Evolutionary conservation across 2,888 invertebrate species (phyloP), one percentile per base, ranked within the genome.

Genomic region (Drosophila mayaguana): DNA sequence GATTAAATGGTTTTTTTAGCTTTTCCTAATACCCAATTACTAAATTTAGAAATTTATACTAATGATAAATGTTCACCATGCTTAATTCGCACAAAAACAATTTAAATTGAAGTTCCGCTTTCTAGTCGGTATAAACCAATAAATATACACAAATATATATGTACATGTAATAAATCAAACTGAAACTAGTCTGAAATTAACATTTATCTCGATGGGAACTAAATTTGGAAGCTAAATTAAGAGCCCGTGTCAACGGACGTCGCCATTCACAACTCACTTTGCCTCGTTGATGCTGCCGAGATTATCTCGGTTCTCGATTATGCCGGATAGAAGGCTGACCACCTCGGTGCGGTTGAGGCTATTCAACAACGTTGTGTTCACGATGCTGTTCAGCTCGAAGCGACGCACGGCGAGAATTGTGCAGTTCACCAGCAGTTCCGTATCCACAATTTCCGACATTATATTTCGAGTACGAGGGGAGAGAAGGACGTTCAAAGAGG

Each of bases 371-470:
- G 91, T 89, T 32, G 83, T 83, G 67, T 92, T 93, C 20, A 92
- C 89, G 67, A 91, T 89, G 66, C 87, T 82, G 53, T 86, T 85
- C 65, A 92, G 72, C 42, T 90, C 86, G 63, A 92, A 93, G 55
- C 92, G 92, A 48, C 89, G 87, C 11, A 92, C 90, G 14, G 93
- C 92, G 20, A 92, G 86, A 46, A 93, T 89, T 63, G 93, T 93
- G 80, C 93, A 93, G 73, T 93, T 93, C 57, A 91, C 89, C 70
- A 93, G 70, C 57, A 93, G 75, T 70, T 92, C 91, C 7, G 92
- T 92, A 76, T 92, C 91, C 66, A 93, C 91, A 74, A 86, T 86
- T 75, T 92, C 92, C 64, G 92, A 91, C 93, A 93, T 92, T 75
- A 79, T 68, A 36, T 28, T 55, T 43, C 16, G 5, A 28, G 38